Percentiles rank a stretch among this genome's conserved stretches.
These are phyloP conservation scores for Aptenodytes patagonicus DNA, from an alignment of 2,113 vertebrate genomes.

Conservation along the genomic window DNA sequence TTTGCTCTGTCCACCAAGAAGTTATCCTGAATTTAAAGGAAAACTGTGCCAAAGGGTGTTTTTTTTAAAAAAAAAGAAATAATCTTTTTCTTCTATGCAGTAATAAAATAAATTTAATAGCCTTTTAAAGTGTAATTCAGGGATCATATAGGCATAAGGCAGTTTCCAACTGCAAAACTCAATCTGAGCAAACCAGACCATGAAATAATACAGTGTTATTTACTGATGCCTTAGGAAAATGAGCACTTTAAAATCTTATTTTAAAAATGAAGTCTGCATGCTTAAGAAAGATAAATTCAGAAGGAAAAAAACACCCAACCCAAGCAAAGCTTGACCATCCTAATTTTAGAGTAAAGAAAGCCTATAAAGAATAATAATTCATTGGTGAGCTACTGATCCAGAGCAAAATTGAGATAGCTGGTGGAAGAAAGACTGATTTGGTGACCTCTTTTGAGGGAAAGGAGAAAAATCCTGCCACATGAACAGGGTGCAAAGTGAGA, in stretches of 20 bases:
- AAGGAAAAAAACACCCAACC: background rate
- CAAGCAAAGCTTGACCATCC: background rate
- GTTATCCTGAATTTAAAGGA: background rate
- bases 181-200: background rate
- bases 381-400: background rate
- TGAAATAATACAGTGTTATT: background rate
- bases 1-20: background rate
- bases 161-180: background rate
- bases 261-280: background rate
- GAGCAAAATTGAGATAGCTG: background rate
- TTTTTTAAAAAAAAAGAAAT: background rate
- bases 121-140: background rate
- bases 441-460: background rate
- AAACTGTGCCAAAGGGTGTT: background rate
- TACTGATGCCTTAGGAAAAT: background rate
- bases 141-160: background rate
- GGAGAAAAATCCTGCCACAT: background rate
- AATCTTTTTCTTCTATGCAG: background rate
- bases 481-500: background rate
- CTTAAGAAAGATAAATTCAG: background rate
- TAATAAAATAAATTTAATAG: background rate
- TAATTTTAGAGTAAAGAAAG: background rate
- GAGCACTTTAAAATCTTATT: background rate
- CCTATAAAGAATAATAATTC: background rate
- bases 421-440: background rate